A percentile compares a stretch with the other conserved stretches of the same genome.
Evolutionary conservation across 2,113 vertebrate species (phyloP).

Genomic region (Theropithecus gelada): DNA sequence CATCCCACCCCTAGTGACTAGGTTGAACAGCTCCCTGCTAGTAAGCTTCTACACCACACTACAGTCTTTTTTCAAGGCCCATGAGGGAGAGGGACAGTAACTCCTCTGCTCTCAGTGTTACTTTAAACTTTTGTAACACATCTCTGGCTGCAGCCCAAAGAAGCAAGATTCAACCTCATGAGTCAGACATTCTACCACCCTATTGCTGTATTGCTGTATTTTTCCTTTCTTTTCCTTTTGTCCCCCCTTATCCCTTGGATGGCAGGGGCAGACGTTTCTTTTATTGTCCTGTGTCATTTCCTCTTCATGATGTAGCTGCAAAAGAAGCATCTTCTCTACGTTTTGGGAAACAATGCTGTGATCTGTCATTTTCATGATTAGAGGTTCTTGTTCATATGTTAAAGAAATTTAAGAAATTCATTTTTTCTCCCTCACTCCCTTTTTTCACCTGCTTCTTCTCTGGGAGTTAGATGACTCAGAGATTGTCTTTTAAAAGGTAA

Average conservation of each 20-base stretch:
- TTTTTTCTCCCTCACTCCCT: background rate
- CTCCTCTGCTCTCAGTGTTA: background rate
- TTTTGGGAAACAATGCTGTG: background rate
- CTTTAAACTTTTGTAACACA: background rate
- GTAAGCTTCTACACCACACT: background rate
- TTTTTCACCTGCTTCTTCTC: background rate
- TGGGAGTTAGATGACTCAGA: background rate
- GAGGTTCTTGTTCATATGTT: background rate
- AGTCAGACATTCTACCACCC: background rate
- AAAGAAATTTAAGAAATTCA: background rate
- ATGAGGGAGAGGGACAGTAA: background rate
- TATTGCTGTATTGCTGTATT: background rate
- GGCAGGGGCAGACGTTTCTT: background rate
- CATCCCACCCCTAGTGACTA: background rate
- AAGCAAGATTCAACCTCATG: background rate
- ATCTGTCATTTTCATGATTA: background rate
- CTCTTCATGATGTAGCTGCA: background rate
- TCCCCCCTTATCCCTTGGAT: background rate
- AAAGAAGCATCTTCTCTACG: background rate
- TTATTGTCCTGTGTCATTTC: background rate
- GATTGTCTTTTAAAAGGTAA: background rate
- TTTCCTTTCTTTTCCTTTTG: background rate
- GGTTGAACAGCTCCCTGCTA: background rate
- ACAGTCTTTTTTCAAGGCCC: background rate
- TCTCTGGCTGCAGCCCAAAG: background rate